phyloP scores from a whole-genome alignment of 2,888 invertebrate genomes.

The Linnaemya vulpina region DNA sequence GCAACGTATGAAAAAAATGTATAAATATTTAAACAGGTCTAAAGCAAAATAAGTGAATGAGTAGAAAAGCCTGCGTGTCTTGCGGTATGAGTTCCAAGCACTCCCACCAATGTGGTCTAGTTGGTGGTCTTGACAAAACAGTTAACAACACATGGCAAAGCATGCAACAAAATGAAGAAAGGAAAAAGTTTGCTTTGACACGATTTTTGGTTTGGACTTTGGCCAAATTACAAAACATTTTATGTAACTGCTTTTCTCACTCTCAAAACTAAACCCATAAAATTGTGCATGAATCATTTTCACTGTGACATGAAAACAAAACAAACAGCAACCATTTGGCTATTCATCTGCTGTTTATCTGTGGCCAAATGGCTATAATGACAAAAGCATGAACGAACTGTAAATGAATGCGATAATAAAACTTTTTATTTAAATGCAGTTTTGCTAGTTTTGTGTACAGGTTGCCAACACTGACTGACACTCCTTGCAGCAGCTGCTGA shows the following conservation, averaged over 20 bases:
- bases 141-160: conserved; percentile 43
- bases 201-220: conserved; percentile 66
- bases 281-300: conserved; percentile 46
- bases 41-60: background rate
- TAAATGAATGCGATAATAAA: conserved; percentile 24
- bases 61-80: background rate
- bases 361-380: conserved; percentile 62
- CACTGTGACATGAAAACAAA: conserved; percentile 23
- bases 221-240: conserved; percentile 59
- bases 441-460: conserved; percentile 14
- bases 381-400: conserved; percentile 21
- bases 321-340: conserved; percentile 14
- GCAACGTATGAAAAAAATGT: conserved; percentile 76
- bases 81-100: conserved; percentile 60
- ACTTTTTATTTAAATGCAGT: background rate
- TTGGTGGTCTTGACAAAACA: conserved; percentile 20
- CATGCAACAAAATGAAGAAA: conserved; percentile 15
- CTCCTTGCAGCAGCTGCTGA: conserved; percentile 5
- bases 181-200: conserved; percentile 57
- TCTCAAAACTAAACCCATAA: conserved; percentile 10
- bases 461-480: conserved; percentile 34
- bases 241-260: conserved; percentile 30
- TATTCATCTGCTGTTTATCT: conserved; percentile 56
- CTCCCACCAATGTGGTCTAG: conserved; percentile 53
- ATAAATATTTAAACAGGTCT: conserved; percentile 79